Conservation (phyloP, 2,888 invertebrate genomes). For the Calephelis perditalis region DNA sequence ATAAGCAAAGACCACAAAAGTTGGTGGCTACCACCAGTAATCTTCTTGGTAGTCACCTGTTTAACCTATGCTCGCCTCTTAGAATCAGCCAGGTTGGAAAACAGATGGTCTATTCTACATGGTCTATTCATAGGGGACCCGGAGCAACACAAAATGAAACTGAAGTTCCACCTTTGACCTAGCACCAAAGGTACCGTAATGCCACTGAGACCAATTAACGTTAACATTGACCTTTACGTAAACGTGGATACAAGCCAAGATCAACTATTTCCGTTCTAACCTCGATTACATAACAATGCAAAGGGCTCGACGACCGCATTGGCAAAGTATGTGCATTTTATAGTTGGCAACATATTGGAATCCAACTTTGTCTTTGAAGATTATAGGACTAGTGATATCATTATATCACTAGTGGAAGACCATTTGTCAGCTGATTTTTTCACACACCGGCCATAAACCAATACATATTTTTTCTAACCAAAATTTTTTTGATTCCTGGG, state of each 20-base stretch:
- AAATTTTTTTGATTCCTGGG: too few relatives aligned
- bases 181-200: slow-evolving; percentile 23
- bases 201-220: slow-evolving; percentile 35
- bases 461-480: too few relatives aligned
- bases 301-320: slow-evolving; percentile 15
- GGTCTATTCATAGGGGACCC: too few relatives aligned
- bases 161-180: neutral
- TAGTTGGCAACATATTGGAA: slow-evolving; percentile 15
- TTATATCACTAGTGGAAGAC: too few relatives aligned
- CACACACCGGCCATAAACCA: too few relatives aligned
- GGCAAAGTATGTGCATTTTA: slow-evolving; percentile 18
- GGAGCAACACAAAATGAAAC: neutral
- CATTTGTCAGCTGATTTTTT: too few relatives aligned
- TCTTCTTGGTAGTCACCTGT: too few relatives aligned
- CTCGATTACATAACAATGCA: slow-evolving; percentile 19
- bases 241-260: slow-evolving; percentile 58
- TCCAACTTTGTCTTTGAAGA: slow-evolving; percentile 6
- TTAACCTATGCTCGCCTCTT: too few relatives aligned
- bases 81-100: too few relatives aligned
- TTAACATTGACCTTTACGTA: slow-evolving; percentile 46
- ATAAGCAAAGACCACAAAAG: too few relatives aligned
- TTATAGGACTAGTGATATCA: neutral
- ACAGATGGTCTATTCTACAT: too few relatives aligned
- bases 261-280: slow-evolving; percentile 46
- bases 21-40: too few relatives aligned